Evolutionary conservation across 2,888 invertebrate species (phyloP).

Genomic region (Leucoma salicis): DNA sequence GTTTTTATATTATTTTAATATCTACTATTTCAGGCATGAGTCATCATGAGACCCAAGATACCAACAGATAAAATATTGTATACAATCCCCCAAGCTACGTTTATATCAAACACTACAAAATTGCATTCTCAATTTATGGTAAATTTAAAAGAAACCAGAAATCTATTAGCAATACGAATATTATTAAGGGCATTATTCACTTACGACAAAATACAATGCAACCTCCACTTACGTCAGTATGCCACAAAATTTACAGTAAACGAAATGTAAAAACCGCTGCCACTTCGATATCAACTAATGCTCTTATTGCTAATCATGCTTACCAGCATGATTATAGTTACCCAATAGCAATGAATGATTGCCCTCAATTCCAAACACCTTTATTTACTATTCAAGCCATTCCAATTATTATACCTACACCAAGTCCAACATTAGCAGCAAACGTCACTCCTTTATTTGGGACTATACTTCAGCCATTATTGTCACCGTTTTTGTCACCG

Average conservation of each 20-base stretch:
- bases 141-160: background rate
- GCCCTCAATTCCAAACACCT: conserved; percentile 14
- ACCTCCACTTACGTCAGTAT: too few species aligned
- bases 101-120: background rate
- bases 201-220: too few species aligned
- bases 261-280: too few species aligned
- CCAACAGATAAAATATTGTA: background rate
- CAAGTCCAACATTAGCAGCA: conserved; percentile 11
- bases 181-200: too few species aligned
- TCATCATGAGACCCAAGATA: conserved; percentile 10
- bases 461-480: conserved; percentile 11
- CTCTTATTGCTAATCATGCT: too few species aligned
- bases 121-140: background rate
- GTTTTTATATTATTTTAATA: too few species aligned
- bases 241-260: too few species aligned
- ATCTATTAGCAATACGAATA: conserved; percentile 6
- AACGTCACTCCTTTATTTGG: conserved; percentile 10
- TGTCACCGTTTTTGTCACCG: conserved; percentile 15
- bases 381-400: conserved; percentile 9
- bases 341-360: conserved; percentile 12
- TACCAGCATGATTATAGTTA: conserved; percentile 11
- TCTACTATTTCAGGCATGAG: conserved; percentile 14
- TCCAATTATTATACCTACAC: conserved; percentile 14
- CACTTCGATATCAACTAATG: too few species aligned
- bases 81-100: background rate